phyloP scores from a whole-genome alignment of 37 sponge, comb jelly and placozoan species.

The Agelas oroides region DNA sequence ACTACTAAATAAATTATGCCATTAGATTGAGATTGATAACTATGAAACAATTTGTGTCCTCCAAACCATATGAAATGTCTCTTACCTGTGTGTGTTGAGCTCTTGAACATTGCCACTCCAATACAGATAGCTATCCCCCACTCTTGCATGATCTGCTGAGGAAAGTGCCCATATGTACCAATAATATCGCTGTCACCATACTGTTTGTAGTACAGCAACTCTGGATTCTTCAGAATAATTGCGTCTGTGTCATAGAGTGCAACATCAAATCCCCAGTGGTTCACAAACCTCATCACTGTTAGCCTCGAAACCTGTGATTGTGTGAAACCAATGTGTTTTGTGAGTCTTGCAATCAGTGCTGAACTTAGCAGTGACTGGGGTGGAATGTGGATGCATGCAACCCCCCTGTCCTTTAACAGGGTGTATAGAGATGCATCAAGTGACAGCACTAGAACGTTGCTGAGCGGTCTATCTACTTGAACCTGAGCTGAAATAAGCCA shows the following conservation, averaged over 20 bases:
- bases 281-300: constrained; percentile 26
- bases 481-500: constrained; percentile 15
- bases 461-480: neutral
- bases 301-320: constrained; percentile 11
- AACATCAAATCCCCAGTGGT: constrained; percentile 36
- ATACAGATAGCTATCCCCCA: constrained; percentile 44
- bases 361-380: neutral
- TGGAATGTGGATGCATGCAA: neutral
- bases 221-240: constrained; percentile 30
- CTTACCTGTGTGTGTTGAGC: constrained; percentile 17
- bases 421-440: constrained; percentile 10
- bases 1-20: no score
- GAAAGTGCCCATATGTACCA: constrained; percentile 32
- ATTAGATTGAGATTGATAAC: no score
- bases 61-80: no score
- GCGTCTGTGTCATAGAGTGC: constrained; percentile 52
- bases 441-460: constrained; percentile 16
- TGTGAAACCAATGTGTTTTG: constrained; percentile 18
- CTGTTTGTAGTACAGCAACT: constrained; percentile 5
- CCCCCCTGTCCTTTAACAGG: neutral
- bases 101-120: constrained; percentile 30
- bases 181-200: constrained; percentile 11
- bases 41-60: no score
- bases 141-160: constrained; percentile 6
- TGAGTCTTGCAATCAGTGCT: neutral